Percentiles rank a stretch among this genome's conserved stretches.
These are phyloP conservation scores for Hirtodrosophila histrioides DNA, from an alignment of 2,888 invertebrate genomes.

Conservation along the genomic window DNA sequence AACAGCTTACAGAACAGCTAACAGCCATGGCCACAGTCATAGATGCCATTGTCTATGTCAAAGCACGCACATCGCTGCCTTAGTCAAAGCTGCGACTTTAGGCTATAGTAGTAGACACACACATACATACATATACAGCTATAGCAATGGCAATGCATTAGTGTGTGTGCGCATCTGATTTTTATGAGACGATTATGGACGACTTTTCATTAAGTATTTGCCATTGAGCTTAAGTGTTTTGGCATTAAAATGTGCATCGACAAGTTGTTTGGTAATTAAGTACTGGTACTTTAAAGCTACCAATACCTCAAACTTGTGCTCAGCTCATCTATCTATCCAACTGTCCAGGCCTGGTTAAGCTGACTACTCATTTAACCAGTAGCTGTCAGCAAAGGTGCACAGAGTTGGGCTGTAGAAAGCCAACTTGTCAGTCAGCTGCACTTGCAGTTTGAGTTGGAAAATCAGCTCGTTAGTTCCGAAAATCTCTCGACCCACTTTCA, in stretches of 20 bases:
- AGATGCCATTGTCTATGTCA: conserved; percentile 58
- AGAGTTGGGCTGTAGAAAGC: conserved; percentile 13
- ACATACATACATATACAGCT: too few relatives aligned
- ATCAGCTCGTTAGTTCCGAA: conserved; percentile 38
- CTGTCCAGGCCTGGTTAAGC: background rate
- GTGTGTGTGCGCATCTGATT: conserved; percentile 77
- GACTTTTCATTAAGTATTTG: conserved; percentile 75
- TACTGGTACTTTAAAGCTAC: too few relatives aligned
- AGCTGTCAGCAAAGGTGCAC: conserved; percentile 16
- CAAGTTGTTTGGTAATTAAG: conserved; percentile 43
- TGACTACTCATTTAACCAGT: conserved; percentile 18
- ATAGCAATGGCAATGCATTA: conserved; percentile 34
- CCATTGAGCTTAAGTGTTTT: conserved; percentile 74
- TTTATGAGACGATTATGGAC: conserved; percentile 79
- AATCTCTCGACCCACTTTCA: conserved; percentile 41
- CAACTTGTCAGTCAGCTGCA: conserved; percentile 17
- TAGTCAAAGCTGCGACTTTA: conserved; percentile 1
- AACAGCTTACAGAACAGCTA: conserved; percentile 23
- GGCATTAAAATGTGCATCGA: conserved; percentile 40
- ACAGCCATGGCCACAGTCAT: conserved; percentile 25
- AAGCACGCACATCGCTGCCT: conserved; percentile 45
- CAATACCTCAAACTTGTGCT: too few relatives aligned
- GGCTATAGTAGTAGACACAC: too few relatives aligned
- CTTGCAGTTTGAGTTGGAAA: conserved; percentile 34
- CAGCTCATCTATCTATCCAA: background rate